phyloP scores from a whole-genome alignment of 2,888 invertebrate species.

The Oscheius sp. region DNA sequence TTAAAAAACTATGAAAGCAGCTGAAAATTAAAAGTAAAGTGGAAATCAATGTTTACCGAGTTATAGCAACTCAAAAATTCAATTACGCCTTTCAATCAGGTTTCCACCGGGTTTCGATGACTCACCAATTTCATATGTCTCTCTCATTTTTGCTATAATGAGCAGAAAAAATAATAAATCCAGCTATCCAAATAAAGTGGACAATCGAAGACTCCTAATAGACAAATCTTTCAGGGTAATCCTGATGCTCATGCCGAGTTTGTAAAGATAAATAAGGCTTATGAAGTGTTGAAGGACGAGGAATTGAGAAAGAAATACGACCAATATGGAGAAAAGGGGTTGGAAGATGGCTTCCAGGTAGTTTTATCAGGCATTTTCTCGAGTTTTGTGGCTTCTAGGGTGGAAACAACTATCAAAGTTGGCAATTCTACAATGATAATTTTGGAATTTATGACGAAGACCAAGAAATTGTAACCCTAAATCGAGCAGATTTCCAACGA shows the following conservation, averaged over 20 bases:
- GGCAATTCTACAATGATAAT: slow-evolving; percentile 82
- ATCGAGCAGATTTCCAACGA: slow-evolving; percentile 78
- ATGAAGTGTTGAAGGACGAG: slow-evolving; percentile 86
- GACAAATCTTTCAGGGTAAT: slow-evolving; percentile 77
- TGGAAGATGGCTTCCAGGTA: slow-evolving; percentile 74
- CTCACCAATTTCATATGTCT: no score
- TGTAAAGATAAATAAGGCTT: slow-evolving; percentile 82
- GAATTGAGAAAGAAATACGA: slow-evolving; percentile 74
- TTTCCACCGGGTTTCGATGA: no score
- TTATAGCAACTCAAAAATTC: no score
- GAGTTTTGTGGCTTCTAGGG: slow-evolving; percentile 67
- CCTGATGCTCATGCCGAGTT: slow-evolving; percentile 81
- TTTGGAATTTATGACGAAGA: slow-evolving; percentile 88
- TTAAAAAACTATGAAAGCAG: no score
- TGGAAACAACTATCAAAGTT: slow-evolving; percentile 80
- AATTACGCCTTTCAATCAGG: no score
- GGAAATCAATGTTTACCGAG: no score
- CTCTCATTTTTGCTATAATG: no score
- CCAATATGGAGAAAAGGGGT: slow-evolving; percentile 79
- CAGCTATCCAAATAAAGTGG: no score
- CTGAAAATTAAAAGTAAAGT: no score
- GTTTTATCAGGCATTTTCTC: not conserved
- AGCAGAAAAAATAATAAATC: no score
- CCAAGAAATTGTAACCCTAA: slow-evolving; percentile 82
- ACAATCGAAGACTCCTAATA: no score